phyloP scores from a whole-genome alignment of 2,888 invertebrate species.

The Lacanobia oleracea region DNA sequence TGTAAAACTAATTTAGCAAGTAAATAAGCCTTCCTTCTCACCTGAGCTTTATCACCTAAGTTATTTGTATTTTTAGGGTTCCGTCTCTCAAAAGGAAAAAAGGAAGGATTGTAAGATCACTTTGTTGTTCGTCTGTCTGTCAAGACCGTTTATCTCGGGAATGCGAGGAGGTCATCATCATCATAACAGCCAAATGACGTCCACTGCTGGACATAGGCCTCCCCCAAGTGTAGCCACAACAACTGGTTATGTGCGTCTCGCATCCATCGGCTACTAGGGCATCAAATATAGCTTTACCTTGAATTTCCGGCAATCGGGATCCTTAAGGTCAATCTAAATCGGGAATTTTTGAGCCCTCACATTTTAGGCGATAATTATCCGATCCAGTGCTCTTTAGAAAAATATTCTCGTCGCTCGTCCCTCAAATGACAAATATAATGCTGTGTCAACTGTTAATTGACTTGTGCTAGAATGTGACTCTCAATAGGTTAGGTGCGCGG shows the following conservation, averaged over 20 bases:
- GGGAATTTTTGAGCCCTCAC: not conserved
- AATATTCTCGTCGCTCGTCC: constrained; percentile 4
- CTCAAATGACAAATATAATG: constrained; percentile 26
- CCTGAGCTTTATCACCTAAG: not conserved
- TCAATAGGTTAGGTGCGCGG: constrained; percentile 47
- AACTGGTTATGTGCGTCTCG: no score
- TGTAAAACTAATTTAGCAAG: not conserved
- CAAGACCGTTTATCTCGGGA: no score
- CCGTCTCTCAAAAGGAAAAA: no score
- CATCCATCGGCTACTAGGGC: no score
- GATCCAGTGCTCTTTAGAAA: constrained; percentile 5
- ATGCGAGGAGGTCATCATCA: no score
- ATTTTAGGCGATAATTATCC: constrained; percentile 2
- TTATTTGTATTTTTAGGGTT: no score
- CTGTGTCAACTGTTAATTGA: constrained; percentile 52
- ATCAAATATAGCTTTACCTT: not conserved
- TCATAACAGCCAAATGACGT: no score
- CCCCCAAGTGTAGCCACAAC: no score
- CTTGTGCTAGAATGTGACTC: constrained; percentile 50
- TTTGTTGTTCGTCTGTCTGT: no score
- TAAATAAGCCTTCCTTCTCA: not conserved
- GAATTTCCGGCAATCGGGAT: not conserved
- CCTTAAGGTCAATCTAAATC: constrained; percentile 25
- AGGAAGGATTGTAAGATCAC: no score
- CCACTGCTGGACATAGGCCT: no score